phyloP scores from a whole-genome alignment of 2,113 vertebrate genomes.

The Dryoscopus gambensis region DNA sequence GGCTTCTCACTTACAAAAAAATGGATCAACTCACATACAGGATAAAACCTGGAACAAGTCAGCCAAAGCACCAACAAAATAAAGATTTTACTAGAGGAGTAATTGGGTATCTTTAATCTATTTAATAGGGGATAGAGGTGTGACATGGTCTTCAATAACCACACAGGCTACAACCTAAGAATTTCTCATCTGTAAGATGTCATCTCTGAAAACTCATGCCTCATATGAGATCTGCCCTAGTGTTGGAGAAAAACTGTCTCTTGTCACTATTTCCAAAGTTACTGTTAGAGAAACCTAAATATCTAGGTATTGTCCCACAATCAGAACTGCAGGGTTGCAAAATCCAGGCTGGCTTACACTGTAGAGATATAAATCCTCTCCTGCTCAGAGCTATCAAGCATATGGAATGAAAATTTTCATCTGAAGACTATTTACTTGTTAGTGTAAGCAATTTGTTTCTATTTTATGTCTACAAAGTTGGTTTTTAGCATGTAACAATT shows the following conservation, averaged over 20 bases:
- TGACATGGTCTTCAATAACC: not conserved
- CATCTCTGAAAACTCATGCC: not conserved
- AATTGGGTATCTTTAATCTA: not conserved
- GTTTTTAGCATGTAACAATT: not conserved
- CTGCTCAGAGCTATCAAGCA: not conserved
- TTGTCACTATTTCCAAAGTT: not conserved
- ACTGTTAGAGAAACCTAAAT: not conserved
- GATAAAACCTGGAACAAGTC: not conserved
- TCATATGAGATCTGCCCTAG: not conserved
- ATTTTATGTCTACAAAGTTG: not conserved
- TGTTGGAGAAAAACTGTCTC: not conserved
- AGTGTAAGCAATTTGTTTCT: not conserved
- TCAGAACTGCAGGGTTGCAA: not conserved
- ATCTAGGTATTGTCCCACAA: not conserved
- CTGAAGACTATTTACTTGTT: not conserved
- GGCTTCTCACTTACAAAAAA: not conserved
- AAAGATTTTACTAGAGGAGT: not conserved
- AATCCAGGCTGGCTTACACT: not conserved
- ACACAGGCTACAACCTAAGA: not conserved
- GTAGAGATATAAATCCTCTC: not conserved
- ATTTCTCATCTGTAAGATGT: not conserved
- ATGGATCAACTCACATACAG: not conserved
- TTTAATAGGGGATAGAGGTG: not conserved
- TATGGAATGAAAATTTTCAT: not conserved
- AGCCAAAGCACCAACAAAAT: not conserved